Percentiles rank a stretch among this genome's conserved stretches.
Conservation (phyloP, 2,888 invertebrate species). For the Beris morrisii region DNA sequence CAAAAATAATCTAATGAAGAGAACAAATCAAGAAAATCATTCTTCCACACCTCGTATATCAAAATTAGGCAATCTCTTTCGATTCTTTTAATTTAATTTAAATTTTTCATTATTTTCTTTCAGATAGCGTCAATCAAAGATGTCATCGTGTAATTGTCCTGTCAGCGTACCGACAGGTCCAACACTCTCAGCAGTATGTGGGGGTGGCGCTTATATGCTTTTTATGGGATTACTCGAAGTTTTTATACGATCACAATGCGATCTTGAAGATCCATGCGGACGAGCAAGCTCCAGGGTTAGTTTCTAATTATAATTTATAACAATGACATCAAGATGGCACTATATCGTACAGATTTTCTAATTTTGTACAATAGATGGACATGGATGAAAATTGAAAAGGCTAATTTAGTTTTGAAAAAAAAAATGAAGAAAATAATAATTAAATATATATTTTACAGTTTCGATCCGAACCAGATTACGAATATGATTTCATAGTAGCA, state of each 20-base stretch:
- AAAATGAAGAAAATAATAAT: neutral
- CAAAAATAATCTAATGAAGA: too few species aligned
- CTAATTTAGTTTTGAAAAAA: neutral
- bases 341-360: too few species aligned
- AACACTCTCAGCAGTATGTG: conserved; percentile 80
- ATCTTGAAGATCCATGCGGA: conserved; percentile 84
- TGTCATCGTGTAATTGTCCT: conserved; percentile 72
- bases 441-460: conserved; percentile 44
- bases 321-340: neutral
- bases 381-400: too few species aligned
- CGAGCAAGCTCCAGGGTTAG: conserved; percentile 63
- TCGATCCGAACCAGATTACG: conserved; percentile 55
- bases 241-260: conserved; percentile 82
- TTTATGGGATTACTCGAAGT: conserved; percentile 89
- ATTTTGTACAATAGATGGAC: too few species aligned
- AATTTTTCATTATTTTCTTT: conserved; percentile 5
- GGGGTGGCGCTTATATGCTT: conserved; percentile 82
- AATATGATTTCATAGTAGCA: conserved; percentile 56
- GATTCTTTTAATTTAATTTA: too few species aligned
- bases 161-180: conserved; percentile 78
- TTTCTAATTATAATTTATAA: conserved; percentile 4
- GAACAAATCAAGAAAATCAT: too few species aligned
- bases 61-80: too few species aligned
- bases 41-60: too few species aligned
- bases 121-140: conserved; percentile 19